Percentiles rank a stretch among this genome's conserved stretches.
Evolutionary conservation across 1,140 invertebrate species (phyloP).

Genomic region (Drosophila orena): DNA sequence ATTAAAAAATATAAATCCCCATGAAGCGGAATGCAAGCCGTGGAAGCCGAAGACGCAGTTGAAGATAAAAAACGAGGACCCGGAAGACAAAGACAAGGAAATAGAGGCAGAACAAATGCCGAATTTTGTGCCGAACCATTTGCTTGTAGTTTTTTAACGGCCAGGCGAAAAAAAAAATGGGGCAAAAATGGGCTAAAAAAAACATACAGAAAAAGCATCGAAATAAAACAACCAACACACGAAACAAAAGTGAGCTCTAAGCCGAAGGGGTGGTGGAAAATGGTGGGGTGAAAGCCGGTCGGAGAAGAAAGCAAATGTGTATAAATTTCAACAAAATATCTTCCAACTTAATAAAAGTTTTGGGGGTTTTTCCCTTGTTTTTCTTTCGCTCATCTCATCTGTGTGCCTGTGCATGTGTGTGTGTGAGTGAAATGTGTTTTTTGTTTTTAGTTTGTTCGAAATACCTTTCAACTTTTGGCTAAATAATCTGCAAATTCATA

Average conservation of each 20-base stretch:
- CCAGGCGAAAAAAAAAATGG: constrained; percentile 54
- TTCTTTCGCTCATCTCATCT: constrained; percentile 46
- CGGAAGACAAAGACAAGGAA: constrained; percentile 25
- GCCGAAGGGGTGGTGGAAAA: constrained; percentile 10
- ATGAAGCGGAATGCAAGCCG: constrained; percentile 58
- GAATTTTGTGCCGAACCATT: constrained; percentile 65
- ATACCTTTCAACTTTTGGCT: constrained; percentile 81
- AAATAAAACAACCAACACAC: constrained; percentile 24
- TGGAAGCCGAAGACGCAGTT: constrained; percentile 17
- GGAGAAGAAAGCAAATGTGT: constrained; percentile 72
- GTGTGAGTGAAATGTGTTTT: constrained; percentile 22
- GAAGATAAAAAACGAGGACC: constrained; percentile 10
- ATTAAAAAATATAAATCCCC: constrained; percentile 81
- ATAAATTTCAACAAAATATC: constrained; percentile 84
- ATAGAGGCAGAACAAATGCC: constrained; percentile 59
- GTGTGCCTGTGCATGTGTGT: not conserved
- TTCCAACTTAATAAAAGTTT: constrained; percentile 83
- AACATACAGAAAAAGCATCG: constrained; percentile 32
- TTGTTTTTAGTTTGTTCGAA: constrained; percentile 52
- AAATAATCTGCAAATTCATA: constrained; percentile 77
- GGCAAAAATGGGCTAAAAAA: constrained; percentile 39
- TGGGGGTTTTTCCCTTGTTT: constrained; percentile 56
- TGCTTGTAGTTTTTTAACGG: constrained; percentile 71
- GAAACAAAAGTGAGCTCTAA: constrained; percentile 48
- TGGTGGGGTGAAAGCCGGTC: not conserved